A percentile compares a stretch with the other conserved stretches of the same genome.
These are phyloP conservation scores for Hystrix brachyura DNA, from an alignment of 2,113 vertebrate species.

Conservation along the genomic window DNA sequence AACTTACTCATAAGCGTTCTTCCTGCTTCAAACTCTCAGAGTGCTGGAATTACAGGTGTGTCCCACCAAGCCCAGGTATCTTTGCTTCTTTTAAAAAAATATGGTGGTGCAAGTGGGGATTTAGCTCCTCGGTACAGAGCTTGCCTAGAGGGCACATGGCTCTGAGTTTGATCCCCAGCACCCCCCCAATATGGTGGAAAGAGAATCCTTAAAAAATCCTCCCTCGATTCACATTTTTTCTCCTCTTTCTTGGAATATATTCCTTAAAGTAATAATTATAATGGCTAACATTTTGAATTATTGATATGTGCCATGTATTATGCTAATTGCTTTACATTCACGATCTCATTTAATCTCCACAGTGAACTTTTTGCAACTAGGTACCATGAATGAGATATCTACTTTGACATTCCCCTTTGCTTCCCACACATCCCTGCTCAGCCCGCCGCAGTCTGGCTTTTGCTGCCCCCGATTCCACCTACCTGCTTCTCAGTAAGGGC, in stretches of 20 bases:
- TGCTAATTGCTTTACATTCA: background rate
- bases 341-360: slow-evolving; percentile 23
- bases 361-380: slow-evolving; percentile 18
- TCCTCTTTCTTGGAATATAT: slow-evolving; percentile 5
- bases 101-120: too few relatives aligned
- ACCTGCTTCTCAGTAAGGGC: background rate
- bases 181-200: background rate
- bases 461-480: background rate
- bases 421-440: background rate
- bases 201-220: slow-evolving; percentile 17
- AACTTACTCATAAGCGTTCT: background rate
- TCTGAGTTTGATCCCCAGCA: too few relatives aligned
- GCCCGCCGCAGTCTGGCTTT: background rate
- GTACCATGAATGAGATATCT: background rate
- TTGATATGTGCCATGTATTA: background rate
- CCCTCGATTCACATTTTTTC: background rate
- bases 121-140: too few relatives aligned
- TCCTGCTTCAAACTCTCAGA: background rate
- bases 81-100: background rate
- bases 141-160: too few relatives aligned
- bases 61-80: background rate
- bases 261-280: slow-evolving; percentile 17
- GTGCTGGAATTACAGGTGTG: background rate
- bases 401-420: background rate
- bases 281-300: slow-evolving; percentile 13